phyloP scores from a whole-genome alignment of 2,888 invertebrate genomes.

The Hermodice carunculata region DNA sequence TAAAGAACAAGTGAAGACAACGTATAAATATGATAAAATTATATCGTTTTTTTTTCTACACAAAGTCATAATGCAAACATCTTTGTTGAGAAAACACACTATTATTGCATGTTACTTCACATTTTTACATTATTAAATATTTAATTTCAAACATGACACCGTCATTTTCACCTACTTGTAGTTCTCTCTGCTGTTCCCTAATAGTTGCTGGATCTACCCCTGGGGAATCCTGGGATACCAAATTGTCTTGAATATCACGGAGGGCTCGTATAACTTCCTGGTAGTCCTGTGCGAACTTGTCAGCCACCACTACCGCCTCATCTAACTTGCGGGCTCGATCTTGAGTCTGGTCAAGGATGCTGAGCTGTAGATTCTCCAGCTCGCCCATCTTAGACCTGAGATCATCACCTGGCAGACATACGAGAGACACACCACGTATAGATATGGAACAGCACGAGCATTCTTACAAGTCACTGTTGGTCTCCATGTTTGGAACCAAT shows the following conservation, averaged over 20 bases:
- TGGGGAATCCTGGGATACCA: constrained; percentile 65
- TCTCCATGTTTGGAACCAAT: too few relatives aligned
- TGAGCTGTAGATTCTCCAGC: constrained; percentile 51
- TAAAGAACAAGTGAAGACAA: too few relatives aligned
- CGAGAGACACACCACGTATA: too few relatives aligned
- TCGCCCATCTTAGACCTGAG: constrained; percentile 59
- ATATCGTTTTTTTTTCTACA: too few relatives aligned
- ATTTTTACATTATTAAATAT: too few relatives aligned
- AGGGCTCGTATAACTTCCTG: constrained; percentile 59
- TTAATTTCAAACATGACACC: too few relatives aligned
- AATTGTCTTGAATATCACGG: constrained; percentile 65
- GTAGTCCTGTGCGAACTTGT: constrained; percentile 61
- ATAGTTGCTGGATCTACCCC: constrained; percentile 64
- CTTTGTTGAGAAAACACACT: too few relatives aligned
- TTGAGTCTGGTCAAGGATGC: constrained; percentile 47
- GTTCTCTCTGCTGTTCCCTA: constrained; percentile 65
- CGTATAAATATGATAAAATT: too few relatives aligned
- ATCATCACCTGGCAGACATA: constrained; percentile 64
- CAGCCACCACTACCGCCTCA: constrained; percentile 55
- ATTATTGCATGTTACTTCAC: too few relatives aligned
- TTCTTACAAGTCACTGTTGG: too few relatives aligned
- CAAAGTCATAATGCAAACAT: too few relatives aligned
- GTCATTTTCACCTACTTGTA: constrained; percentile 51
- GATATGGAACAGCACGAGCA: too few relatives aligned
- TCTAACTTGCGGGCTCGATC: constrained; percentile 53